A percentile compares a stretch with the other conserved stretches of the same genome.
Conservation (phyloP, 37 sponge, comb jelly and placozoan species). For the Aphrocallistes beatrix region DNA sequence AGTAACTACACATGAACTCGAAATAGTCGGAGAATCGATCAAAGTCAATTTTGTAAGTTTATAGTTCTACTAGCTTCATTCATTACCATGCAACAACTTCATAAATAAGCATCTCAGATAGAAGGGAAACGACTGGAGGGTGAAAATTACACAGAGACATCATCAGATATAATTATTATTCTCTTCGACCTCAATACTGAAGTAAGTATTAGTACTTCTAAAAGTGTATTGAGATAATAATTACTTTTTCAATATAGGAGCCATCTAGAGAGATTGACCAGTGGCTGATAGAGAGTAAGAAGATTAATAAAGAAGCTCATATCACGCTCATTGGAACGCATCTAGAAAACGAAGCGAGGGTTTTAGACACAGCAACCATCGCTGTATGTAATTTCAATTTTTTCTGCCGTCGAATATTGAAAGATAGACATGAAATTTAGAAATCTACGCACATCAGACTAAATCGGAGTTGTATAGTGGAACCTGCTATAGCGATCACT, state of each 20-base stretch:
- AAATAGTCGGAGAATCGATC: no score
- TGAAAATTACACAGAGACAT: background rate
- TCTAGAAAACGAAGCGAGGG: background rate
- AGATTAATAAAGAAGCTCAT: background rate
- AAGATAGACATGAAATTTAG: background rate
- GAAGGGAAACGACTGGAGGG: background rate
- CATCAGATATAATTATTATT: background rate
- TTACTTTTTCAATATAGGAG: background rate
- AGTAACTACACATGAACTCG: no score
- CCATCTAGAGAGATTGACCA: background rate
- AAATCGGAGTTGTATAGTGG: no score
- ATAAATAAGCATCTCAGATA: no score
- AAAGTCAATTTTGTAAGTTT: no score
- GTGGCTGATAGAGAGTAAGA: background rate
- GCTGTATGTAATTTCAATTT: background rate
- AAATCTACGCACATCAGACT: no score
- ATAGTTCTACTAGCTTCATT: no score
- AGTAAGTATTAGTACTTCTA: background rate
- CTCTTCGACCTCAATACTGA: background rate
- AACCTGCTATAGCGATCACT: no score
- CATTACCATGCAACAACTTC: no score
- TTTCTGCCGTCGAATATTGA: background rate
- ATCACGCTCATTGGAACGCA: slow-evolving; percentile 1
- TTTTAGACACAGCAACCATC: background rate
- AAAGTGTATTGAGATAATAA: background rate